Evolutionary conservation across 2,113 vertebrate genomes (phyloP).

Genomic region (Tretioscincus oriximinensis): DNA sequence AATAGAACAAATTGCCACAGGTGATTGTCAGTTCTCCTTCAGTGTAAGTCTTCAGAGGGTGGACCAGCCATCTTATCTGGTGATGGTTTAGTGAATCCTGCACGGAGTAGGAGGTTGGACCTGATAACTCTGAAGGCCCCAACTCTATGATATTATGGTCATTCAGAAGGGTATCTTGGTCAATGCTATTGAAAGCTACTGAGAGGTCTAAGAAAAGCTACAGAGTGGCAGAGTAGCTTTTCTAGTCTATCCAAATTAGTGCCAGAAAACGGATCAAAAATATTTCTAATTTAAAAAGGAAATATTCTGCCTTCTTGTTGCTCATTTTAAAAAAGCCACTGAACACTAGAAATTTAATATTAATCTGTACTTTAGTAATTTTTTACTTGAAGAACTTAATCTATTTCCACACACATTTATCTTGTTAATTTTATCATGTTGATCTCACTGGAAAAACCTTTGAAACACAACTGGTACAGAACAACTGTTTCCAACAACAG

Average conservation of each 20-base stretch:
- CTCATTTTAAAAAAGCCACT: neutral
- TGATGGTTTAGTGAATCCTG: too few species aligned
- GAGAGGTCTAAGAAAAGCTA: too few species aligned
- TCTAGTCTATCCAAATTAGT: neutral
- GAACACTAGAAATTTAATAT: neutral
- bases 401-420: slow-evolving; percentile 20
- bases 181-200: too few species aligned
- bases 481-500: slow-evolving; percentile 72
- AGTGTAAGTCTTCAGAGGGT: too few species aligned
- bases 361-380: neutral
- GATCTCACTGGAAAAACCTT: slow-evolving; percentile 53
- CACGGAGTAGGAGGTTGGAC: too few species aligned
- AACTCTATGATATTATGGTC: too few species aligned
- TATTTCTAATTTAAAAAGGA: neutral
- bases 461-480: slow-evolving; percentile 48
- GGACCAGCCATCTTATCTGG: too few species aligned
- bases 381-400: slow-evolving; percentile 21
- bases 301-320: too few species aligned
- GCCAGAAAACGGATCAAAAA: neutral
- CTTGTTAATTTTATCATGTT: slow-evolving; percentile 51
- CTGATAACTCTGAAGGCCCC: too few species aligned
- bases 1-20: too few species aligned
- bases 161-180: too few species aligned
- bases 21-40: too few species aligned
- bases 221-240: neutral